Percentiles rank a stretch among this genome's conserved stretches.
phyloP scores from a whole-genome alignment of 2,113 vertebrate genomes.

The Lucifuga dentata region DNA sequence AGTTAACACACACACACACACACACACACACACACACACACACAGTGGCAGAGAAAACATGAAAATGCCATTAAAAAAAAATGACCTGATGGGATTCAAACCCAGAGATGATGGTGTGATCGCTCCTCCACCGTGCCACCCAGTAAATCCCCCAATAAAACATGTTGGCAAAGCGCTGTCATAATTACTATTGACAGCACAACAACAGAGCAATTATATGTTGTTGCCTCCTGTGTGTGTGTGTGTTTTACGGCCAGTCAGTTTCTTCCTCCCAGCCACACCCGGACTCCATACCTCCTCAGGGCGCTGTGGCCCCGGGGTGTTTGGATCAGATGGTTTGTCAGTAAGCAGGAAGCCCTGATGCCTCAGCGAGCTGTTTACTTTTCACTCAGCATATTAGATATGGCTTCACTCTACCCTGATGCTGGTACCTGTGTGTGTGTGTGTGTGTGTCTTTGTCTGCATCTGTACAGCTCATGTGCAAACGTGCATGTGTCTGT shows the following conservation, averaged over 20 bases:
- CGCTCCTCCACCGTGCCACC: no score
- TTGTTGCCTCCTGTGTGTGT: constrained; percentile 38
- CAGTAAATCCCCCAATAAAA: constrained; percentile 35
- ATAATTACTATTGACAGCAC: constrained; percentile 51
- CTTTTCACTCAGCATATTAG: constrained; percentile 81
- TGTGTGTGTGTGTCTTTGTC: constrained; percentile 19
- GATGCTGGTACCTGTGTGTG: constrained; percentile 77
- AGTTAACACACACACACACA: no score
- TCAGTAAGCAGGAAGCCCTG: constrained; percentile 68
- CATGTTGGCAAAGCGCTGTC: not conserved
- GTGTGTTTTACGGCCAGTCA: constrained; percentile 22
- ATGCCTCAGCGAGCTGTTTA: constrained; percentile 71
- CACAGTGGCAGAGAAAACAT: no score
- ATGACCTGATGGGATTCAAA: no score
- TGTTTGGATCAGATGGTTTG: constrained; percentile 64
- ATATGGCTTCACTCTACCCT: constrained; percentile 67
- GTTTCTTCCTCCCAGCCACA: constrained; percentile 29
- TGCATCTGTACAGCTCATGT: not conserved
- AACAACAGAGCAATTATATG: constrained; percentile 48
- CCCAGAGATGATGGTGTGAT: no score
- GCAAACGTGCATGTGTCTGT: constrained; percentile 19
- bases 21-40: no score
- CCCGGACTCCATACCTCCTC: constrained; percentile 36
- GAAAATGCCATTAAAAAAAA: no score
- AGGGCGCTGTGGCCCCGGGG: constrained; percentile 37